A percentile compares a stretch with the other conserved stretches of the same genome.
phyloP scores from a whole-genome alignment of 2,113 vertebrate genomes.

The Phylloscopus trochiloides region DNA sequence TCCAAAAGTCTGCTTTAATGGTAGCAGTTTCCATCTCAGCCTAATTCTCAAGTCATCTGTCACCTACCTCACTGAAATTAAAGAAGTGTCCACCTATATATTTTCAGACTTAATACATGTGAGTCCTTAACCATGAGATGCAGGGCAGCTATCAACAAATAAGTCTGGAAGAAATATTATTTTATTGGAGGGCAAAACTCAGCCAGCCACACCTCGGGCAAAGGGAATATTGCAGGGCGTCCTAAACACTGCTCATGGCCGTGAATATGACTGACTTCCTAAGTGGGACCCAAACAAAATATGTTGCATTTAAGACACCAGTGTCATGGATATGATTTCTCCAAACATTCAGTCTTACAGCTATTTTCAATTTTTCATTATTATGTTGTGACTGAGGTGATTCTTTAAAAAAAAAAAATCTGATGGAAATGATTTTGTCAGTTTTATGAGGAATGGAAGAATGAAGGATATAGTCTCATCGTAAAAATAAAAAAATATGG shows the following conservation, averaged over 20 bases:
- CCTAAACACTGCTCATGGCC: not conserved
- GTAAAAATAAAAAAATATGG: not conserved
- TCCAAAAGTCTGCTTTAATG: not conserved
- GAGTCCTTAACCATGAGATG: not conserved
- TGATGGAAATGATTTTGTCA: not conserved
- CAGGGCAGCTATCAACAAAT: not conserved
- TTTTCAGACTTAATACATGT: not conserved
- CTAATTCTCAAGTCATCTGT: not conserved
- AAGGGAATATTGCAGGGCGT: not conserved
- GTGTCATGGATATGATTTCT: not conserved
- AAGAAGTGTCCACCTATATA: not conserved
- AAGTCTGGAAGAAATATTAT: not conserved
- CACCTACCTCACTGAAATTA: not conserved
- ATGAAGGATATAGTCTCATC: not conserved
- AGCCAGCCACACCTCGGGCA: accelerated
- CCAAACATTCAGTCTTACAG: not conserved
- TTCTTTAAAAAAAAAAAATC: not conserved
- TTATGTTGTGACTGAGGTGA: not conserved
- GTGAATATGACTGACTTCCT: not conserved
- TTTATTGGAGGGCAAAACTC: not conserved
- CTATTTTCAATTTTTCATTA: constrained; percentile 7
- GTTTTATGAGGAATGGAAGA: constrained; percentile 8
- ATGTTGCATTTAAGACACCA: not conserved
- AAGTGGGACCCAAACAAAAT: not conserved
- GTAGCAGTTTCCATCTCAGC: not conserved